Evolutionary conservation across 2,797 vertebrate species (phyloP).

Genomic region (Leptoclinus maculatus): DNA sequence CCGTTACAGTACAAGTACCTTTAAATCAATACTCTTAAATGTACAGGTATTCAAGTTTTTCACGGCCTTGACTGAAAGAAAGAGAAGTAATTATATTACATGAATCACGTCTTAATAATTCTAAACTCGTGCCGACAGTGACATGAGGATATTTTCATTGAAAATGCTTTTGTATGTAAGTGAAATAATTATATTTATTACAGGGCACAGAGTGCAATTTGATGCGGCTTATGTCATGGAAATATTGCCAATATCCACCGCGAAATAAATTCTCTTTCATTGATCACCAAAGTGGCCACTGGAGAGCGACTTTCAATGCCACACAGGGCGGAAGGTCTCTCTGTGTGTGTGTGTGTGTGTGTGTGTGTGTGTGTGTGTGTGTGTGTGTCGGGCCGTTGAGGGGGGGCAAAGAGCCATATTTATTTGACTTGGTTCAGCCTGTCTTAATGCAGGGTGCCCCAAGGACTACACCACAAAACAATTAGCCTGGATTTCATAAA

Average conservation of each 20-base stretch:
- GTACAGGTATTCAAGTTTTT: not conserved
- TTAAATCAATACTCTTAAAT: slow-evolving; percentile 35
- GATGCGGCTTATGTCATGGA: slow-evolving; percentile 64
- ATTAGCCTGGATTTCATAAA: slow-evolving; percentile 82
- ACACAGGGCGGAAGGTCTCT: slow-evolving; percentile 65
- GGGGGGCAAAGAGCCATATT: slow-evolving; percentile 75
- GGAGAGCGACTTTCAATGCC: slow-evolving; percentile 78
- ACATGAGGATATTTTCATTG: slow-evolving; percentile 17
- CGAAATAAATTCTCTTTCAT: slow-evolving; percentile 83
- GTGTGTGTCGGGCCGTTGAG: not conserved
- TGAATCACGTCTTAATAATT: slow-evolving; percentile 17
- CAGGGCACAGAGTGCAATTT: slow-evolving; percentile 54
- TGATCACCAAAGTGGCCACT: slow-evolving; percentile 83
- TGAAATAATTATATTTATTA: slow-evolving; percentile 65
- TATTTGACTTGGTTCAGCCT: slow-evolving; percentile 79
- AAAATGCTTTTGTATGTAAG: slow-evolving; percentile 38
- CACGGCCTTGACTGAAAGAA: slow-evolving; percentile 26
- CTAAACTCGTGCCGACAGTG: slow-evolving; percentile 2
- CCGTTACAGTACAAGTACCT: slow-evolving; percentile 13
- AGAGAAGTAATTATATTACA: slow-evolving; percentile 1
- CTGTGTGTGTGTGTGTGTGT: slow-evolving; percentile 1
- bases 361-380: slow-evolving; percentile 20
- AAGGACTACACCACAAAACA: slow-evolving; percentile 82
- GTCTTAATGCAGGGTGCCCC: slow-evolving; percentile 79
- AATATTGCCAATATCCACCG: slow-evolving; percentile 77